phyloP scores from a whole-genome alignment of 2,888 invertebrate genomes.

The Atethmia centrago region DNA sequence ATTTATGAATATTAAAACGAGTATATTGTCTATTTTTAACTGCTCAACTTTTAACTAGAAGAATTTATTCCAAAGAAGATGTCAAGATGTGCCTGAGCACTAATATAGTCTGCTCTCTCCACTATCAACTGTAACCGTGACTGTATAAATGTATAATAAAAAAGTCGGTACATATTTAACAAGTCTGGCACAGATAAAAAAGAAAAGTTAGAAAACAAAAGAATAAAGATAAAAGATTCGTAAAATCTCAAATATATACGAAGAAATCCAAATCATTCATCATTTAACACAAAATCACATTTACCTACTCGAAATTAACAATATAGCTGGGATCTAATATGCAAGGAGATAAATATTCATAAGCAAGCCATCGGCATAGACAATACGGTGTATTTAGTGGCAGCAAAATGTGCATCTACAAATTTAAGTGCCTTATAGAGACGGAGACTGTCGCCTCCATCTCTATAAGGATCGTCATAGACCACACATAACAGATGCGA shows the following conservation, averaged over 20 bases:
- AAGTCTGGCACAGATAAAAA: not conserved
- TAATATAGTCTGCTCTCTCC: conserved; percentile 32
- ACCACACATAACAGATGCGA: conserved; percentile 17
- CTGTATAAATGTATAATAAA: conserved; percentile 33
- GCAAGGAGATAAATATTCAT: conserved; percentile 53
- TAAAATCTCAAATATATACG: not conserved
- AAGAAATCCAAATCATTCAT: not conserved
- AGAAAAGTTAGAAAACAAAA: not conserved
- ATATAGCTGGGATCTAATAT: not conserved
- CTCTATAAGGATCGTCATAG: conserved; percentile 25
- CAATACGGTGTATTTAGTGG: conserved; percentile 45
- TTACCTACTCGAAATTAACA: too few relatives aligned
- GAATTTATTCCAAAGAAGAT: conserved; percentile 32
- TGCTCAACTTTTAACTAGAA: conserved; percentile 44
- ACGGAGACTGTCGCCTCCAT: too few relatives aligned
- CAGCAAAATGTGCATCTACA: conserved; percentile 40
- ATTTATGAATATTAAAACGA: conserved; percentile 12
- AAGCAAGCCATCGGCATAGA: conserved; percentile 32
- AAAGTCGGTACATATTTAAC: conserved; percentile 16
- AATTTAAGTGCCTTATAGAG: conserved; percentile 38
- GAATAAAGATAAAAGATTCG: not conserved
- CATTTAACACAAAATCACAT: too few relatives aligned
- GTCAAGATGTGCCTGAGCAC: conserved; percentile 41
- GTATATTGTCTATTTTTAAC: conserved; percentile 3
- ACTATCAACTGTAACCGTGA: conserved; percentile 24